Evolutionary conservation across 2,888 invertebrate species (phyloP).

Genomic region (Sarcophaga carnaria): DNA sequence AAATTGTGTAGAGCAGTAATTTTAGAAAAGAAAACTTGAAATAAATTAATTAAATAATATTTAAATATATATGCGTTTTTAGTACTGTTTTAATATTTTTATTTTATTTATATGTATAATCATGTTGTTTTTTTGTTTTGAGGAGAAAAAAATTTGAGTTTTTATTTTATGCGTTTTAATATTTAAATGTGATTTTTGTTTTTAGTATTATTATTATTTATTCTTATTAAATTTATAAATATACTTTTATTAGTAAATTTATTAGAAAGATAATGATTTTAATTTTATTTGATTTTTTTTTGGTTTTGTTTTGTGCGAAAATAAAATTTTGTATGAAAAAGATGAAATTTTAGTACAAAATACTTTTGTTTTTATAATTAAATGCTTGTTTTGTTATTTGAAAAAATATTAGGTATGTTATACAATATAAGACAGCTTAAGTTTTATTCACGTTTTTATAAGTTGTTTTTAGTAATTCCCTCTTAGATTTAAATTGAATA

Average conservation of each 20-base stretch:
- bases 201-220: not conserved
- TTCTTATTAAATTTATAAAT: slow-evolving; percentile 23
- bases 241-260: slow-evolving; percentile 7
- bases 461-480: slow-evolving; percentile 25
- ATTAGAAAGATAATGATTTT: not conserved
- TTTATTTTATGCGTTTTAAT: slow-evolving; percentile 49
- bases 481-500: not conserved
- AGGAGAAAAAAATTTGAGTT: slow-evolving; percentile 47
- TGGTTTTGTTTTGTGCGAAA: slow-evolving; percentile 56
- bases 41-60: not conserved
- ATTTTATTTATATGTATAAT: slow-evolving; percentile 6
- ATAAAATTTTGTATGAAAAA: slow-evolving; percentile 40
- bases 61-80: not conserved
- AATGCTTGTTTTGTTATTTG: slow-evolving; percentile 55
- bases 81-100: not conserved
- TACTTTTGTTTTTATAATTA: slow-evolving; percentile 19
- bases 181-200: slow-evolving; percentile 36
- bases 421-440: not conserved
- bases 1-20: slow-evolving; percentile 50
- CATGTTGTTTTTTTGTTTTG: slow-evolving; percentile 44
- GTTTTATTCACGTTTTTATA: not conserved
- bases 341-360: slow-evolving; percentile 13
- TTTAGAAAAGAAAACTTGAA: slow-evolving; percentile 32
- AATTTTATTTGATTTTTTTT: not conserved
- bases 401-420: slow-evolving; percentile 21